Percentiles rank a stretch among this genome's conserved stretches.
These are phyloP conservation scores for Tetragonula carbonaria DNA, from an alignment of 2,888 invertebrate genomes.

Conservation along the genomic window DNA sequence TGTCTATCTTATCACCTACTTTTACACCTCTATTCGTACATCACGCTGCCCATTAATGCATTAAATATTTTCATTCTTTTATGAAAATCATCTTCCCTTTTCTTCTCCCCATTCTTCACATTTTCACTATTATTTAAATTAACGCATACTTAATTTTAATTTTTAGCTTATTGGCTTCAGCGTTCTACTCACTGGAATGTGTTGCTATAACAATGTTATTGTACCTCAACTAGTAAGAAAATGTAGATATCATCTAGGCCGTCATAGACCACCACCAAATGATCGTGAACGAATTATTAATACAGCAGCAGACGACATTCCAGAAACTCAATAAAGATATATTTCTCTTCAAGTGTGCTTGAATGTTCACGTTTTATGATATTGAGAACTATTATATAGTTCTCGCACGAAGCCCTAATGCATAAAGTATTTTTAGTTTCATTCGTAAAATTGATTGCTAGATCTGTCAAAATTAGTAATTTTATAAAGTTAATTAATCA, in stretches of 20 bases:
- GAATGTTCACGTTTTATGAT: constrained; percentile 16
- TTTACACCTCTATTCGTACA: neutral
- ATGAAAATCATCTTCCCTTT: too few species aligned
- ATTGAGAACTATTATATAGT: constrained; percentile 22
- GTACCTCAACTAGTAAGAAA: constrained; percentile 79
- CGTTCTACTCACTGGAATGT: constrained; percentile 92
- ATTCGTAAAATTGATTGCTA: neutral
- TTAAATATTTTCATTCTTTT: too few species aligned
- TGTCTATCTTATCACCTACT: neutral
- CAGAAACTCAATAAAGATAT: constrained; percentile 60
- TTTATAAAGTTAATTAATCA: neutral
- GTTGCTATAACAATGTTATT: constrained; percentile 90
- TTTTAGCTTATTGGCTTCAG: constrained; percentile 90
- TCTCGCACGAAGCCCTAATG: constrained; percentile 36
- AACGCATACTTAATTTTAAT: neutral
- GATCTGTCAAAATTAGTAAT: neutral
- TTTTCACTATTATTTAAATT: too few species aligned
- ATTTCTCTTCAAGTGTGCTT: constrained; percentile 1
- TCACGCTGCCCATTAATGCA: too few species aligned
- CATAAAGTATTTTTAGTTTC: constrained; percentile 23
- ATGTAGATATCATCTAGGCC: constrained; percentile 69
- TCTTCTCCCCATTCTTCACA: too few species aligned
- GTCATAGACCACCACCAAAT: constrained; percentile 72
- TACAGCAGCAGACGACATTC: constrained; percentile 77
- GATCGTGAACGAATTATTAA: constrained; percentile 78